Evolutionary conservation across 2,113 vertebrate species (phyloP).

Genomic region (Paradisaea rubra): DNA sequence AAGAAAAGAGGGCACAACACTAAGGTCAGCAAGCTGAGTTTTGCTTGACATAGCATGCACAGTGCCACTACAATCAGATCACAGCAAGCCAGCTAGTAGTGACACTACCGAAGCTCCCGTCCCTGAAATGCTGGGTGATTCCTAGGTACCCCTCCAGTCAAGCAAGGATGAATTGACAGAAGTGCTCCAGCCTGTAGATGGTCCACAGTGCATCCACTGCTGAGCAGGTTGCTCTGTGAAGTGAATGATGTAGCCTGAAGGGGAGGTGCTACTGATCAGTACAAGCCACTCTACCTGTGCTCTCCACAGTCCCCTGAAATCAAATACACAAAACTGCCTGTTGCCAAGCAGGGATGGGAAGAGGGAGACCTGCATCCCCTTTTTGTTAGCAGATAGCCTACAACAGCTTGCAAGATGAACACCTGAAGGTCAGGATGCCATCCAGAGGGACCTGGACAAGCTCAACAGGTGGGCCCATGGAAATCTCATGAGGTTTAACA

Average conservation of each 20-base stretch:
- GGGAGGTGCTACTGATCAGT: background rate
- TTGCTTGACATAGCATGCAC: background rate
- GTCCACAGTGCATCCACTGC: background rate
- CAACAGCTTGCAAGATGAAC: background rate
- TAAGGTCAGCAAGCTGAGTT: background rate
- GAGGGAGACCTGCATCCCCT: fast-evolving
- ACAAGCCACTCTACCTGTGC: background rate
- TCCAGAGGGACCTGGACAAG: background rate
- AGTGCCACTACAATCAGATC: background rate
- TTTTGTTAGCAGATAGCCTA: background rate
- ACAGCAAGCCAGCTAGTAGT: background rate
- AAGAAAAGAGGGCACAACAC: background rate
- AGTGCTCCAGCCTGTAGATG: background rate
- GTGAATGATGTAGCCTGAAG: background rate
- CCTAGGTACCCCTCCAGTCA: background rate
- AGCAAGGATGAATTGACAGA: background rate
- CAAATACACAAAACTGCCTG: background rate
- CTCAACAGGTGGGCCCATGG: background rate
- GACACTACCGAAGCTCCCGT: background rate
- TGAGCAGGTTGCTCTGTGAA: fast-evolving
- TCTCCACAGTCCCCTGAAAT: background rate
- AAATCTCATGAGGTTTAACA: background rate
- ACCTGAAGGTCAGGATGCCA: background rate
- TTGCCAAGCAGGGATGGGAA: background rate
- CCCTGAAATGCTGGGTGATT: background rate